Percentiles rank a stretch among this genome's conserved stretches.
Evolutionary conservation across 2,888 invertebrate species (phyloP).

Genomic region (Ceraclea dissimilis): DNA sequence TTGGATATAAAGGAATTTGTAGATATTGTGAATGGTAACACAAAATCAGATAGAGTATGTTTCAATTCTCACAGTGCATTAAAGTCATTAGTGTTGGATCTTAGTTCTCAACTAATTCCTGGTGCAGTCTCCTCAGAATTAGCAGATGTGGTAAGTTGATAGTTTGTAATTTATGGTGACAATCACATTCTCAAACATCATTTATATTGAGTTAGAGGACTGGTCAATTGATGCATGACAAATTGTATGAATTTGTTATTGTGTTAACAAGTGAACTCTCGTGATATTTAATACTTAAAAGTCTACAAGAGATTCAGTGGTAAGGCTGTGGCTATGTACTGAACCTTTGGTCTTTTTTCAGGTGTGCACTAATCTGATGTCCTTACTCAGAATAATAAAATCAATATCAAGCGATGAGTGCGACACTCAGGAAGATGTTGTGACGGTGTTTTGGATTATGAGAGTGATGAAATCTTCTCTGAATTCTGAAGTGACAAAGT

Average conservation of each 20-base stretch:
- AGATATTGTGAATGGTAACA: constrained; percentile 36
- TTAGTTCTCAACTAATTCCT: constrained; percentile 66
- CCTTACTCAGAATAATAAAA: constrained; percentile 53
- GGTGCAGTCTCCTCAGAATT: constrained; percentile 60
- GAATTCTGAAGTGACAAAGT: constrained; percentile 70
- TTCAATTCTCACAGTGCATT: constrained; percentile 56
- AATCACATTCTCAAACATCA: neutral
- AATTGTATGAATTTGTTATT: no score
- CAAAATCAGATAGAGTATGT: constrained; percentile 45
- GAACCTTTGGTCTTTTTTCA: constrained; percentile 32
- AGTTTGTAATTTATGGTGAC: neutral
- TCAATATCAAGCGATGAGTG: constrained; percentile 36
- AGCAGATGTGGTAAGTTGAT: constrained; percentile 55
- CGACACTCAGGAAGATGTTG: constrained; percentile 30
- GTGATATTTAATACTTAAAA: no score
- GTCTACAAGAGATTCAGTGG: no score
- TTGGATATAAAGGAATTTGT: constrained; percentile 57
- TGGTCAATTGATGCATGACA: no score
- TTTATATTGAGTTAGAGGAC: neutral
- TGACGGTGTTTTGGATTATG: constrained; percentile 68
- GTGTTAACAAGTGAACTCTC: no score
- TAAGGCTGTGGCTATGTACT: no score
- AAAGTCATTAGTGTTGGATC: constrained; percentile 62
- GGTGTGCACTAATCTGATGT: constrained; percentile 44
- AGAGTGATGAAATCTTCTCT: constrained; percentile 67